Base-by-base conservation (phyloP, 2,113 vertebrate genomes). In the Alethe castanea region DNA sequence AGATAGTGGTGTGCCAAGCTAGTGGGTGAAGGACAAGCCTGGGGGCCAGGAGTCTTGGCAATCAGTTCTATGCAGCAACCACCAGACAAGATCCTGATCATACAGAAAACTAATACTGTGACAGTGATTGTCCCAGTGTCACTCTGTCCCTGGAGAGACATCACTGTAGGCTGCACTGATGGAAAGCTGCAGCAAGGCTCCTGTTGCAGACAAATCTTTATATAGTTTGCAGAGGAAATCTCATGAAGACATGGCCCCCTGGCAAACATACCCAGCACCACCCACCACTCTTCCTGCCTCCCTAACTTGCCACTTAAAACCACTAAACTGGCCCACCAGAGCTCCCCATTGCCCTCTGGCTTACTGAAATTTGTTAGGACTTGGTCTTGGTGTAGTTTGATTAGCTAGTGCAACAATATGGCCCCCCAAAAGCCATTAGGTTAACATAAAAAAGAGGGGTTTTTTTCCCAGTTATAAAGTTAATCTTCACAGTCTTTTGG, bases 191-290 rank as follows among this genome's bases (percentile, higher is more conserved):
- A 78, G 52, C 35, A 62, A 78, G 6, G 6, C 35, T 62, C 44
- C 13, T 38, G 26, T 19, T 85, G 14, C 19, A 76, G 35, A 19
- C 20, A 64, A 23, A 11, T 42, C 48, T 86, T 57, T 40, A 38
- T 9, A 22, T 78, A 79, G 8, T 66, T 56, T 82, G 18, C 5
- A 22, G 40, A 25, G n/a, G 9, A 10, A 74, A 26, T 26, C 45
- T 77, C 2, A 0, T 40, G n/a, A 90, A 77, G 66, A 36, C 1
- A 2, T 1, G 9, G 6, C 31, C 8, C 4, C 2, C 40, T 40
- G 66, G 48, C 19, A 85, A 53, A 82, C 24, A 25, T 19, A 57
- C 3, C 28, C 33, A 66, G 18, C 8, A 12, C 11, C 61, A 50
- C 16, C 15, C 36, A 67, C 7, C 48, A 40, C n/a, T 53, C 17